Evolutionary conservation across 2,888 invertebrate species (phyloP), one percentile per base, ranked within the genome.

Genomic region (Hyposoter dolosus): DNA sequence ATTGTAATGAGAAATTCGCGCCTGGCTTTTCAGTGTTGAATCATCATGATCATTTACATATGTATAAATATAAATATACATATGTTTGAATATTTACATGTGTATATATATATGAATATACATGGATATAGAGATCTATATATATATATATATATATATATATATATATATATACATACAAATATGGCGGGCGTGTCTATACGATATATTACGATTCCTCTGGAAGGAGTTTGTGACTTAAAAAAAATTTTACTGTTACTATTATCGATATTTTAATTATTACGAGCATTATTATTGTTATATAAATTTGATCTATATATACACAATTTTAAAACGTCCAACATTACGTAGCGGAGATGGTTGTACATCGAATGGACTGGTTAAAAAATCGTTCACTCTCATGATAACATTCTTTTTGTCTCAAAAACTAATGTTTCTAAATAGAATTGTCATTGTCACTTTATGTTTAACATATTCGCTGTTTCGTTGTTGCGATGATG

Each of bases 11-110:
- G 75, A 63, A 68, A 77, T 79, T 84, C 77, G 66, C 60, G 85
- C 82, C 79, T 83, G 79, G 85, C 83, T 87, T 80, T 83, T 83
- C 84, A 84, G 79, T 84, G 79, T 75, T 78, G 53, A 63, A 66
- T 78, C 40, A 74, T 74, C 60, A 60, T 79, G 28, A 65, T 72
- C 65, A 12, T 75, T 60, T n/a, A 32, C 28, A 66, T n/a, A 81
- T 74, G 74, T 53, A 60, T 75, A 23, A 28, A 43, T 23, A 75
- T 63, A 28, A 63, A 50, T 50, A 69, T 72, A 72, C 53, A 72
- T 32, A 35, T 9, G 32, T 45, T 40, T 66, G 10, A 3, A 56
- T 56, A 56, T 56, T 10, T 56, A 23, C 28, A 56, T 23, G 28
- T 56, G 23, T 56, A 23, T 53, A 50, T 72, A 71, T 71, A 72